phyloP scores from a whole-genome alignment of 1,140 invertebrate genomes.

The Asobara japonica region DNA sequence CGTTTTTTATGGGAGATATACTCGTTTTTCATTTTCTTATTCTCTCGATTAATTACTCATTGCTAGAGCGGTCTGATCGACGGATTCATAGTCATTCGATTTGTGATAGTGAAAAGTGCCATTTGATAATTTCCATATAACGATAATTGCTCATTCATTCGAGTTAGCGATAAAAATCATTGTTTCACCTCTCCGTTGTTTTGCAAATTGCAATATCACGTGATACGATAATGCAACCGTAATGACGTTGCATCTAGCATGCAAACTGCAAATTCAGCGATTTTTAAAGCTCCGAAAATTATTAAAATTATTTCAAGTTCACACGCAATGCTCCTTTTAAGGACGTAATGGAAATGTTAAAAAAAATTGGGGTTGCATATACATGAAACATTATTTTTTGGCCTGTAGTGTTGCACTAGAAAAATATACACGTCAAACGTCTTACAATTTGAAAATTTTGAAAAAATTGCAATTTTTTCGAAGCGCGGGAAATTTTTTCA shows the following conservation, averaged over 20 bases:
- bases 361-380: too few relatives aligned
- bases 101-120: background rate
- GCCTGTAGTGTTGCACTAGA: too few relatives aligned
- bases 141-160: background rate
- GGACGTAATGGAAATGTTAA: too few relatives aligned
- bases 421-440: too few relatives aligned
- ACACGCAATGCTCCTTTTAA: too few relatives aligned
- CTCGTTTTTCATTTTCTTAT: too few relatives aligned
- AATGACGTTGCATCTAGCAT: background rate
- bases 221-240: background rate
- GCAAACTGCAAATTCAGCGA: background rate
- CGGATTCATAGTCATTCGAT: background rate
- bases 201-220: slow-evolving; percentile 15
- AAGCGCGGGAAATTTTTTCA: too few relatives aligned
- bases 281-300: background rate
- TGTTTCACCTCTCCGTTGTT: background rate
- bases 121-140: background rate
- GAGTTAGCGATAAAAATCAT: background rate
- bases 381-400: too few relatives aligned
- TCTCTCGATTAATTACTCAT: too few relatives aligned
- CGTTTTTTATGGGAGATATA: too few relatives aligned
- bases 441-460: too few relatives aligned
- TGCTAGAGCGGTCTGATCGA: background rate
- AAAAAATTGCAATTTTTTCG: too few relatives aligned
- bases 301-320: slow-evolving; percentile 12